Conservation (phyloP, 92 coral and sea anemone genomes). For the Phenganax subtilis region DNA sequence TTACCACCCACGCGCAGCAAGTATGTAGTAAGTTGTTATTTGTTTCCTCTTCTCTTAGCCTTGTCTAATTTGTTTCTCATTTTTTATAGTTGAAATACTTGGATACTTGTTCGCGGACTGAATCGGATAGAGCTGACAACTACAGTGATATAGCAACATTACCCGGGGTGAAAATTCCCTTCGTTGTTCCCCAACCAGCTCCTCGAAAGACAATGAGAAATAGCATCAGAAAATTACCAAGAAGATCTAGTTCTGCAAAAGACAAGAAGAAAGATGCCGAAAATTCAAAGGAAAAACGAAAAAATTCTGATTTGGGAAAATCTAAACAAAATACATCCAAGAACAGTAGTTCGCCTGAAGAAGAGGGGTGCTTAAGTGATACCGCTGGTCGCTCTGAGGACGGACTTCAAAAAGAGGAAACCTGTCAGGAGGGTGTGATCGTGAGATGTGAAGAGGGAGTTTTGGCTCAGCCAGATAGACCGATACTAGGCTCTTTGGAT, state of each 20-base stretch:
- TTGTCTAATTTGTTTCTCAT: too few species aligned
- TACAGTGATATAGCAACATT: conserved; percentile 26
- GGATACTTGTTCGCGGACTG: conserved; percentile 5
- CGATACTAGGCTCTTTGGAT: conserved; percentile 28
- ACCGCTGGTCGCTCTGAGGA: background rate
- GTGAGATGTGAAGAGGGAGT: background rate
- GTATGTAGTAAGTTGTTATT: background rate
- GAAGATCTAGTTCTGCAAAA: conserved; percentile 20
- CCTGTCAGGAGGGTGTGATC: conserved; percentile 6
- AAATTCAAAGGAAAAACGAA: background rate
- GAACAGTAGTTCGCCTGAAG: background rate
- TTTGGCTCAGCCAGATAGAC: conserved; percentile 5
- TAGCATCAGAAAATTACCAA: conserved; percentile 32
- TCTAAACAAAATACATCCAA: conserved; percentile 2
- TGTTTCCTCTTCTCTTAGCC: background rate
- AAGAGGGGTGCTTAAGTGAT: background rate
- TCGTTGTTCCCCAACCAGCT: background rate
- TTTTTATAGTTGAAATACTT: conserved; percentile 28
- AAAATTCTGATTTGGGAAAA: background rate
- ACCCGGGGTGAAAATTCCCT: conserved; percentile 36
- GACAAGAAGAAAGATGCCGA: conserved; percentile 35
- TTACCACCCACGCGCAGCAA: conserved; percentile 29
- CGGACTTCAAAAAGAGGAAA: background rate
- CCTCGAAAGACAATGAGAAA: conserved; percentile 23
- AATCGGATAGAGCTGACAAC: background rate